Evolutionary conservation across 2,797 vertebrate species (phyloP), one percentile per base, ranked within the genome.

Genomic region (Rhinogobio ventralis): DNA sequence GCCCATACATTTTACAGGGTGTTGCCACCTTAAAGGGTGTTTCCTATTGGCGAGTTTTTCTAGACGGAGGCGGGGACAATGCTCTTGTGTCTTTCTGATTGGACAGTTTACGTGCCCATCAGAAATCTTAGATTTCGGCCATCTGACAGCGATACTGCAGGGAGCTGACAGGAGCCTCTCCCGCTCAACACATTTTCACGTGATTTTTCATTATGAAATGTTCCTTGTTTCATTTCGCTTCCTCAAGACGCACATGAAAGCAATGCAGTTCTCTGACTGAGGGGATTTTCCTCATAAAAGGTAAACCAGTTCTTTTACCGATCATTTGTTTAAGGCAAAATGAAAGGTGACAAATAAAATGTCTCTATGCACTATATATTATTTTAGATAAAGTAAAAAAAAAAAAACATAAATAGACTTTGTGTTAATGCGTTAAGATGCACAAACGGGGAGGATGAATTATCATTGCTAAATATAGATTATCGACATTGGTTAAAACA

Each of bases 121-220:
- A 88, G 39, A 25, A 9, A 0, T 36, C 9, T 55, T 53, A 14
- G 79, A 36, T 20, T 90, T 86, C 82, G 68, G 66, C 85, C 75
- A 82, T 88, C 86, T 91, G 62, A 89, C 89, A 73, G 87, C 89
- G 87, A 91, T 88, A 84, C 90, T 90, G 42, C 76, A 86, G 86
- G 86, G 85, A 93, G 85, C 92, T 88, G 91, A 87, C 88, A 84
- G 89, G 88, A 91, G 89, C 90, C 89, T 90, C 93, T 91, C 81
- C 83, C 49, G 81, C 90, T 57, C 64, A 66, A 79, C 46, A 71
- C 6, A 66, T 71, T 57, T 71, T 72, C 76, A 75, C 42, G 20
- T 33, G 19, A 78, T 42, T 85, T 39, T 68, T 42, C 76, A 81
- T 71, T 42, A 89, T 86, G 82, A 20, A 2, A 42, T 67, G 85